Evolutionary conservation across 2,797 vertebrate genomes (phyloP).

Genomic region (Gymnothorax reevesii): DNA sequence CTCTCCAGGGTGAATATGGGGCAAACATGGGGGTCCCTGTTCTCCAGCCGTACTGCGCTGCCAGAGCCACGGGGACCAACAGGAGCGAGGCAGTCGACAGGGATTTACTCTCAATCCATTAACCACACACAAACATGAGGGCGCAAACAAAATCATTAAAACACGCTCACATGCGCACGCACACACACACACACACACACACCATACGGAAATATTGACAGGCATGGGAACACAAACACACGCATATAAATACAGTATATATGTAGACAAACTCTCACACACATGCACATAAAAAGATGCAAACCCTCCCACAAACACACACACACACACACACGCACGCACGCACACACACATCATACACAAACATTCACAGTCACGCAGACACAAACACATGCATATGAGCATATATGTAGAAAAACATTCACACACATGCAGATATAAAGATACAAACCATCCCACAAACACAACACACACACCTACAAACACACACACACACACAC

Average conservation of each 20-base stretch:
- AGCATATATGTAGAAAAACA: background rate
- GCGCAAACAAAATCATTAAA: background rate
- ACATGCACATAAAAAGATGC: background rate
- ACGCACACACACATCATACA: background rate
- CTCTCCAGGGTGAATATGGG: too few species aligned
- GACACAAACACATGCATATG: background rate
- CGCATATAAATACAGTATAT: too few species aligned
- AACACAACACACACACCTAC: background rate
- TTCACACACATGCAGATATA: background rate
- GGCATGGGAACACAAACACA: background rate
- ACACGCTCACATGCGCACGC: slow-evolving; percentile 11
- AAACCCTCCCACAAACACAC: background rate
- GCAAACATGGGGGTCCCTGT: too few species aligned
- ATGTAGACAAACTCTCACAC: too few species aligned
- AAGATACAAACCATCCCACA: background rate
- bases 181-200: slow-evolving; percentile 7
- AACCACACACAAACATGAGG: slow-evolving; percentile 52
- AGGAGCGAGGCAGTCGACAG: slow-evolving; percentile 65
- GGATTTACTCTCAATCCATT: slow-evolving; percentile 67
- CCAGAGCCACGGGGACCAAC: slow-evolving; percentile 61
- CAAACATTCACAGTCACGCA: background rate
- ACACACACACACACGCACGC: background rate
- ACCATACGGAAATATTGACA: too few species aligned
- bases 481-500: background rate
- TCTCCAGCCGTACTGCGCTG: too few species aligned